phyloP scores from a whole-genome alignment of 2,797 vertebrate genomes.

The Crenuchus spilurus region DNA sequence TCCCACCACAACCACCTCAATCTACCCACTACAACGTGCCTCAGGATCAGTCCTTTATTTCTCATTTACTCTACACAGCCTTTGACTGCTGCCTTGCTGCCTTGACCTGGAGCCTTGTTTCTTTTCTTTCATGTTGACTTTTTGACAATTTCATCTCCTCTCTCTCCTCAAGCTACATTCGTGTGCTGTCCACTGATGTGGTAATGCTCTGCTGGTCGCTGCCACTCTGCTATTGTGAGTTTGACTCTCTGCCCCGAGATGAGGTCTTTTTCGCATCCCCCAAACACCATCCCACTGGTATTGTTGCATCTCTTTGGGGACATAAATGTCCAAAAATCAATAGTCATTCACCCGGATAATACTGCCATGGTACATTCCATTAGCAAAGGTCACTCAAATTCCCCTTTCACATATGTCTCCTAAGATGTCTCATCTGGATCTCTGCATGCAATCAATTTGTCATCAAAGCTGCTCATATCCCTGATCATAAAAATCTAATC shows the following conservation, averaged over 20 bases:
- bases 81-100: constrained; percentile 17
- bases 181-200: not conserved
- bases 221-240: constrained; percentile 13
- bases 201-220: not conserved
- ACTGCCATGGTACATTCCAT: constrained; percentile 41
- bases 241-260: constrained; percentile 14
- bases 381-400: constrained; percentile 43
- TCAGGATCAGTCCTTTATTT: constrained; percentile 21
- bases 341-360: constrained; percentile 44
- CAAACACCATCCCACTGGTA: constrained; percentile 21
- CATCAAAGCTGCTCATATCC: constrained; percentile 37
- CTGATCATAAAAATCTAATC: constrained; percentile 35
- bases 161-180: not conserved
- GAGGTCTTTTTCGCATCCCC: constrained; percentile 17
- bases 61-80: constrained; percentile 15
- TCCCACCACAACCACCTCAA: constrained; percentile 4
- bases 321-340: constrained; percentile 41
- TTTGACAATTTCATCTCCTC: not conserved
- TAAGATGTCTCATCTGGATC: constrained; percentile 26
- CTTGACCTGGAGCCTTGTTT: constrained; percentile 12
- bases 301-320: constrained; percentile 20
- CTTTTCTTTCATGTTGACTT: not conserved
- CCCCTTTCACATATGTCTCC: constrained; percentile 15
- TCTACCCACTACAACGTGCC: not conserved
- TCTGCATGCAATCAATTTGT: constrained; percentile 44